phyloP scores from a whole-genome alignment of 2,113 vertebrate species.

The Leptobrachium leishanense region DNA sequence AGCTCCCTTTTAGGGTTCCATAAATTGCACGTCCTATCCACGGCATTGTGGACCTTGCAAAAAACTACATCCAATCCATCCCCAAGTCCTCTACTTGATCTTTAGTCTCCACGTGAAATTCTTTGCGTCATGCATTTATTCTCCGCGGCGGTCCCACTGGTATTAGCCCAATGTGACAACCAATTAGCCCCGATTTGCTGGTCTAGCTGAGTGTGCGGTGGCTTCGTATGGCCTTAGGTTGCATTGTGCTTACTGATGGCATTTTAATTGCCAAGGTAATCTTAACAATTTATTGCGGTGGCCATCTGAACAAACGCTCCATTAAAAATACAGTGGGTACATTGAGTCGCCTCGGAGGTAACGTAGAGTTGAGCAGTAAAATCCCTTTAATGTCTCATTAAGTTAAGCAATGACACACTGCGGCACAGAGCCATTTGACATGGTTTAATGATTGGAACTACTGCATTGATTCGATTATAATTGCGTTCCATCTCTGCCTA shows the following conservation, averaged over 20 bases:
- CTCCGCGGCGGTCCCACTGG: background rate
- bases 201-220: background rate
- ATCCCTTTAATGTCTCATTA: slow-evolving; percentile 38
- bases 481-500: slow-evolving; percentile 19
- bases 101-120: no score
- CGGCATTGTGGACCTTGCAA: no score
- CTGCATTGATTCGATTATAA: slow-evolving; percentile 14
- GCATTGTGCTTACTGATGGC: background rate
- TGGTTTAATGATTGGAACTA: slow-evolving; percentile 13
- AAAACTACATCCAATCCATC: no score
- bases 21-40: no score
- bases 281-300: slow-evolving; percentile 19
- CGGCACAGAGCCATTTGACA: slow-evolving; percentile 6
- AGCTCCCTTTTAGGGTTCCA: no score
- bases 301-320: background rate
- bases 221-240: background rate
- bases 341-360: background rate
- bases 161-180: background rate
- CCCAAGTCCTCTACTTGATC: no score
- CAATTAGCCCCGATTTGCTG: background rate
- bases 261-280: slow-evolving; percentile 6
- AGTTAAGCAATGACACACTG: background rate
- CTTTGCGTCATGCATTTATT: no score
- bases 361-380: slow-evolving; percentile 20
- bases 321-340: slow-evolving; percentile 3